phyloP scores from a whole-genome alignment of 2,888 invertebrate species.

The Halictus ligatus region DNA sequence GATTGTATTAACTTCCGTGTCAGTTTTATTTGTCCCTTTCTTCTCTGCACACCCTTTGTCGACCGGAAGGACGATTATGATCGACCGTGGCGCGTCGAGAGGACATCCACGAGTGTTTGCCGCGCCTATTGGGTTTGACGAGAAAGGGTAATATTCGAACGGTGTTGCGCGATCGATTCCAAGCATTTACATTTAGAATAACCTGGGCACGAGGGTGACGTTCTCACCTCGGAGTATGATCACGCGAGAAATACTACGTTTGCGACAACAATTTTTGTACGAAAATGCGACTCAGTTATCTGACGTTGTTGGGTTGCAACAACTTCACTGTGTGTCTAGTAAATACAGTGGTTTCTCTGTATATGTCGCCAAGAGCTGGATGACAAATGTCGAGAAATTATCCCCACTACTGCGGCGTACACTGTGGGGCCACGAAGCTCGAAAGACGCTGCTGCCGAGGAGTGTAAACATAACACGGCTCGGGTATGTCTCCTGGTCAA shows the following conservation, averaged over 20 bases:
- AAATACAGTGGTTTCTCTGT: too few species aligned
- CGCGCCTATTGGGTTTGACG: not conserved
- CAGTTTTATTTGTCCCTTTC: not conserved
- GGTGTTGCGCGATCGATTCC: not conserved
- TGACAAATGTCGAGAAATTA: too few species aligned
- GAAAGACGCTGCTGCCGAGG: too few species aligned
- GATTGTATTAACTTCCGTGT: constrained; percentile 17
- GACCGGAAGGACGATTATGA: not conserved
- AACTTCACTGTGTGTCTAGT: too few species aligned
- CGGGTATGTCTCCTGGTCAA: too few species aligned
- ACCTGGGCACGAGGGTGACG: too few species aligned
- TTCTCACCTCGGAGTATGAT: not conserved
- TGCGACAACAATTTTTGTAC: not conserved
- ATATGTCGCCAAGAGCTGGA: too few species aligned
- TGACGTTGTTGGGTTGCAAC: too few species aligned
- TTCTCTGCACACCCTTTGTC: not conserved
- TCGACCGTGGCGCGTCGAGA: not conserved
- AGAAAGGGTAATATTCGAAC: not conserved
- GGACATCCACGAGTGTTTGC: not conserved
- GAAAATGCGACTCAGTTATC: too few species aligned
- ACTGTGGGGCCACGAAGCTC: too few species aligned
- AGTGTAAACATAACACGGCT: too few species aligned
- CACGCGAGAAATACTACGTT: not conserved
- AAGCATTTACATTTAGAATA: not conserved
- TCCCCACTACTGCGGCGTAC: too few species aligned